Conservation (phyloP, 1,140 invertebrate species). For the Caenorhabditis briggsae region DNA sequence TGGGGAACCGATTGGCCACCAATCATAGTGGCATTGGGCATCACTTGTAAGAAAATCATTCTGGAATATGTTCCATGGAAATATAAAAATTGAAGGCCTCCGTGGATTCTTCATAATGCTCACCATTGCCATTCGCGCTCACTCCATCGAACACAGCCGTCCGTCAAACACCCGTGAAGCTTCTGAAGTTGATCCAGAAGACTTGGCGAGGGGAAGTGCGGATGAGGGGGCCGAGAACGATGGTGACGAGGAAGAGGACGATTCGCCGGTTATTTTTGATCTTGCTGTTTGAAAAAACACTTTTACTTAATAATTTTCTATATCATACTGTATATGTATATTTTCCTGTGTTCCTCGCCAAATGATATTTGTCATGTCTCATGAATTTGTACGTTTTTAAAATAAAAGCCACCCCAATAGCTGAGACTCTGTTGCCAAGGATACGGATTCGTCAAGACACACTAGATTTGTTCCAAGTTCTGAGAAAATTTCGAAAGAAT, state of each 20-base stretch:
- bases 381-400: no score
- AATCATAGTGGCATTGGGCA: neutral
- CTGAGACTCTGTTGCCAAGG: no score
- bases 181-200: slow-evolving; percentile 27
- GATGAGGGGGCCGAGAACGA: neutral
- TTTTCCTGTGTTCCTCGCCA: no score
- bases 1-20: slow-evolving; percentile 55
- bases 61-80: no score
- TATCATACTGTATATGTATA: no score
- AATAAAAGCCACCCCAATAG: no score
- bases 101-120: slow-evolving; percentile 33
- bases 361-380: no score
- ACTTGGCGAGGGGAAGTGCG: neutral
- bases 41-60: slow-evolving; percentile 3
- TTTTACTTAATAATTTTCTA: no score
- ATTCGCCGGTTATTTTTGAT: slow-evolving; percentile 64
- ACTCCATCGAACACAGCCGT: slow-evolving; percentile 43
- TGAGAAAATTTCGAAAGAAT: no score
- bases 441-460: no score
- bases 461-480: no score
- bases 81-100: neutral
- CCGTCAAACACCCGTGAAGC: slow-evolving; percentile 59
- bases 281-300: slow-evolving; percentile 12
- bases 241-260: slow-evolving; percentile 56
- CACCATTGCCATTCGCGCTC: slow-evolving; percentile 59